phyloP scores from a whole-genome alignment of 2,797 vertebrate species.

The Megaceryle alcyon region DNA sequence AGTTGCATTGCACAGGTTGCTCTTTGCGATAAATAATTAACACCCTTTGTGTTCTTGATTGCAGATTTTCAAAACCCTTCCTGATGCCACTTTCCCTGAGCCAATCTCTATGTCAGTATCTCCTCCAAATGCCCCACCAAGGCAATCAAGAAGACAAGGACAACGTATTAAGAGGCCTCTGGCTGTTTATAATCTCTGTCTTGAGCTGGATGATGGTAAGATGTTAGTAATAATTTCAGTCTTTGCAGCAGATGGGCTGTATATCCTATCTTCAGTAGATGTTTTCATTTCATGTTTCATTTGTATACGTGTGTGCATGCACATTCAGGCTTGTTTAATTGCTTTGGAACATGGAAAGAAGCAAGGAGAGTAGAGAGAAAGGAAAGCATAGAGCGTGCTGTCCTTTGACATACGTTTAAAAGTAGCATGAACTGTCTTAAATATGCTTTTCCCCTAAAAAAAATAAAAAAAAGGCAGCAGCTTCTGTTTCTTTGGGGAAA shows the following conservation, averaged over 20 bases:
- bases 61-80: slow-evolving; percentile 93
- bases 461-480: slow-evolving; percentile 46
- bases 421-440: not conserved
- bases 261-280: not conserved
- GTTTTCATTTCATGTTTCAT: slow-evolving; percentile 49
- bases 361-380: not conserved
- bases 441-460: slow-evolving; percentile 33
- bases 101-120: slow-evolving; percentile 75
- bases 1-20: slow-evolving; percentile 59
- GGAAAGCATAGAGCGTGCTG: not conserved
- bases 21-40: slow-evolving; percentile 68
- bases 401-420: slow-evolving; percentile 26
- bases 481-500: slow-evolving; percentile 72
- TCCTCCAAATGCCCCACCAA: slow-evolving; percentile 87
- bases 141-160: slow-evolving; percentile 89
- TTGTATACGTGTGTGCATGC: not conserved
- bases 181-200: slow-evolving; percentile 92
- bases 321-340: not conserved
- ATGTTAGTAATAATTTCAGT: slow-evolving; percentile 31
- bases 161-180: slow-evolving; percentile 89
- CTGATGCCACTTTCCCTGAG: slow-evolving; percentile 83
- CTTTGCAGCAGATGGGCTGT: not conserved
- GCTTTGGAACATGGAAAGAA: slow-evolving; percentile 24
- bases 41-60: slow-evolving; percentile 72
- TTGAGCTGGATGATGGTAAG: slow-evolving; percentile 93